phyloP scores from a whole-genome alignment of 2,113 vertebrate genomes.

The Pavo muticus region DNA sequence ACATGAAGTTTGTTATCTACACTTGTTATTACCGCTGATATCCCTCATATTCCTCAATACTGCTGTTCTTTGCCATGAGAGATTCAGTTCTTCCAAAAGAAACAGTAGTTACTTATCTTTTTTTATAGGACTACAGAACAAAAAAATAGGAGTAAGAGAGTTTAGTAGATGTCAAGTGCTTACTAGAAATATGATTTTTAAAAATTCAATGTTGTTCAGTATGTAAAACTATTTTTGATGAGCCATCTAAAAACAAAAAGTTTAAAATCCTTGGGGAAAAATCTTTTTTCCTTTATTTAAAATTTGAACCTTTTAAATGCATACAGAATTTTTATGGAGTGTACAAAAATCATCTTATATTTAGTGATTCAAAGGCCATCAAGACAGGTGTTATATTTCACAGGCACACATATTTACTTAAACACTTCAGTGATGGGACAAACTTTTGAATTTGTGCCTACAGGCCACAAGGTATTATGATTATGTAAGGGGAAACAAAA shows the following conservation, averaged over 20 bases:
- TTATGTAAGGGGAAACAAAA: background rate
- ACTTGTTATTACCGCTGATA: slow-evolving; percentile 64
- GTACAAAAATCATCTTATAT: slow-evolving; percentile 59
- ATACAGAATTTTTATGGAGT: slow-evolving; percentile 56
- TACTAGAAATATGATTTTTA: slow-evolving; percentile 71
- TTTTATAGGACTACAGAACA: slow-evolving; percentile 65
- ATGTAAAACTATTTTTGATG: slow-evolving; percentile 69
- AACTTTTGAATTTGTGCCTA: slow-evolving; percentile 36
- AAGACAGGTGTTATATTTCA: slow-evolving; percentile 48
- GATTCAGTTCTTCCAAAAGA: slow-evolving; percentile 57
- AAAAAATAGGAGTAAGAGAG: slow-evolving; percentile 70
- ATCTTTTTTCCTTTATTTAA: slow-evolving; percentile 66
- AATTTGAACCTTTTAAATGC: slow-evolving; percentile 60
- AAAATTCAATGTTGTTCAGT: slow-evolving; percentile 56
- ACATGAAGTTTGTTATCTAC: slow-evolving; percentile 63
- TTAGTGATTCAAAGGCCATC: slow-evolving; percentile 64
- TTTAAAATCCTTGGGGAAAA: slow-evolving; percentile 69
- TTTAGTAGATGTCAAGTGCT: slow-evolving; percentile 64
- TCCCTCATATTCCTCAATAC: slow-evolving; percentile 51
- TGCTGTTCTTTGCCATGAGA: slow-evolving; percentile 47
- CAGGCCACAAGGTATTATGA: slow-evolving; percentile 20
- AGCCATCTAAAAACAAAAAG: slow-evolving; percentile 75
- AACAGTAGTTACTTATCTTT: slow-evolving; percentile 41
- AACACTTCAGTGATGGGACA: slow-evolving; percentile 48
- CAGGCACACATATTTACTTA: slow-evolving; percentile 42